Conservation (phyloP, 2,888 invertebrate species). For the Balanococcus diminutus region DNA sequence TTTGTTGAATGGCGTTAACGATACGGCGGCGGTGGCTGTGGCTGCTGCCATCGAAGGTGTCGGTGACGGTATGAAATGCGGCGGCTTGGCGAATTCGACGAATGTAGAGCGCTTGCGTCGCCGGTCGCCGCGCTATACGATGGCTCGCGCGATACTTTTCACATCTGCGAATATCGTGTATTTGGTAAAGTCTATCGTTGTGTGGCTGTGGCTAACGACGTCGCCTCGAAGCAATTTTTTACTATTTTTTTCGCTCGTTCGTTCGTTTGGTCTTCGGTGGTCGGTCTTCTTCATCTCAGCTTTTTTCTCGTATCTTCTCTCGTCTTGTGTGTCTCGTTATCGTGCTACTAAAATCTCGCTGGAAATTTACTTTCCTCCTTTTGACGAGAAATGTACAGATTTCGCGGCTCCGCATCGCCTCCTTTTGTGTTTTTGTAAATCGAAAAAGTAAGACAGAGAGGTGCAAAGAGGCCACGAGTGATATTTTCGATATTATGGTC, state of each 20-base stretch:
- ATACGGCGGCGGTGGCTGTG: not conserved
- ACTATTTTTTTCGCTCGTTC: not conserved
- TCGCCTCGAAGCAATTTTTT: not conserved
- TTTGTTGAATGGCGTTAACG: conserved; percentile 39
- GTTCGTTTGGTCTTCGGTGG: not conserved
- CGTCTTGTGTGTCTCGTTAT: too few relatives aligned
- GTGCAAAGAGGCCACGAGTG: not conserved
- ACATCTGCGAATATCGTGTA: conserved; percentile 3
- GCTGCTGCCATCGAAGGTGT: not conserved
- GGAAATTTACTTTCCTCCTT: too few relatives aligned
- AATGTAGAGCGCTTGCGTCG: not conserved
- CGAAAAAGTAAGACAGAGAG: not conserved
- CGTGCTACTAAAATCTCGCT: too few relatives aligned
- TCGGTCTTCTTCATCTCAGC: not conserved
- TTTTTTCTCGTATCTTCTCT: not conserved
- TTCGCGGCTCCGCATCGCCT: not conserved
- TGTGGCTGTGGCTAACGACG: conserved; percentile 5
- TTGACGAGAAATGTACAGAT: too few relatives aligned
- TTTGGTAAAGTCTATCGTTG: not conserved
- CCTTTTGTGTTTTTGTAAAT: not conserved
- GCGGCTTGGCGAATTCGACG: not conserved
- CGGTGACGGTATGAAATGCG: not conserved
- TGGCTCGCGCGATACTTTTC: not conserved
- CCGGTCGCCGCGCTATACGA: not conserved
- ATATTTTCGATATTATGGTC: not conserved